Evolutionary conservation across 2,888 invertebrate genomes (phyloP), one percentile per base, ranked within the genome.

Genomic region (Gonocerus acuteangulatus): DNA sequence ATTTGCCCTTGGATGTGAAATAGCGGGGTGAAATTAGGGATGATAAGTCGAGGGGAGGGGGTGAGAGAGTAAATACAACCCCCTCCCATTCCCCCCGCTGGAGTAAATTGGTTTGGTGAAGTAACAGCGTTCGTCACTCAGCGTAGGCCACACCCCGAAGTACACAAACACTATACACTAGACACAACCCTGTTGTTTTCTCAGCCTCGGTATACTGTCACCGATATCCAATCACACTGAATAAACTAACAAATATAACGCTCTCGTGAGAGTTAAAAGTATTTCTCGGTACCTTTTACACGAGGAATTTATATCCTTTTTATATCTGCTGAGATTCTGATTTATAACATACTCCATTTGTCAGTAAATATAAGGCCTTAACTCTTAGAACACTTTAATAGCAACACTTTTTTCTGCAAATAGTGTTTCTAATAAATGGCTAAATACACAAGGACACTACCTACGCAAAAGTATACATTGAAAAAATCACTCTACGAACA

Each of bases 81-180:
- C 64, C 52, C 61, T 56, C 61, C 48, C 58, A 51, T 19, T 32
- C 52, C 61, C 60, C 61, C 48, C 58, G 56, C 19, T 32, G 42
- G 39, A 27, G 36, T 36, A 54, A 54, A 54, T 54, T 54, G 54
- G 54, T 54, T 54, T 54, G 54, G 36, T 9, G 39, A 42, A 54
- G 54, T 39, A 54, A 54, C 54, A 54, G 36, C 22, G 52, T 52
- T 52, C 36, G 54, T 22, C 54, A 54, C 54, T 54, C 54, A 54
- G 36, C 18, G 22, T 23, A 18, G 21, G 22, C 22, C 54, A 54
- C 42, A 9, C 54, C 51, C 51, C 16, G n/a, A 6, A 4, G 6
- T 3, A 4, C 15, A 16, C 11, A 11, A 13, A 2, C 42, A 54
- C 13, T 18, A 18, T 34, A 51, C 51, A 51, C 51, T n/a, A 51